Conservation (phyloP, 2,888 invertebrate species). For the Ecdyonurus torrentis region DNA sequence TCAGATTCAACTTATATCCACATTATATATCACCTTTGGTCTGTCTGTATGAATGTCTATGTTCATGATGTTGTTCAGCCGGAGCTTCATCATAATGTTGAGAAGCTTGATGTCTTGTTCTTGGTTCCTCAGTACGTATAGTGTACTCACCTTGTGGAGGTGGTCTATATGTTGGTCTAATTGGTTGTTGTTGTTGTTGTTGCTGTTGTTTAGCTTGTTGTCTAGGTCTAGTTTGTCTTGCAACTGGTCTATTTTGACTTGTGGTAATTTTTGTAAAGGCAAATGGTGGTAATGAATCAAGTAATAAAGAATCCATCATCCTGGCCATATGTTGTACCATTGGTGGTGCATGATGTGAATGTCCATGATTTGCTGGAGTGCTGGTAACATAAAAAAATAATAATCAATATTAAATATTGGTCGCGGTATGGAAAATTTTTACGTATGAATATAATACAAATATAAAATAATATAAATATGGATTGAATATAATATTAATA, state of each 20-base stretch:
- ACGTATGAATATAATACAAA: too few relatives aligned
- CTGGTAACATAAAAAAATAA: background rate
- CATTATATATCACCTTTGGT: too few relatives aligned
- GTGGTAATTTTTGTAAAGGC: conserved; percentile 44
- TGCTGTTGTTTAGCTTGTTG: background rate
- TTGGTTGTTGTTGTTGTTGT: background rate
- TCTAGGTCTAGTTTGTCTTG: conserved; percentile 13
- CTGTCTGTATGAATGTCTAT: too few relatives aligned
- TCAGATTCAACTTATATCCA: too few relatives aligned
- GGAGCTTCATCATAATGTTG: too few relatives aligned
- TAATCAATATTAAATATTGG: too few relatives aligned
- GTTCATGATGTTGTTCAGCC: too few relatives aligned
- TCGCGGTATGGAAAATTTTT: too few relatives aligned
- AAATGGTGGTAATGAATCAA: conserved; percentile 47
- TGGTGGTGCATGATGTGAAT: conserved; percentile 10
- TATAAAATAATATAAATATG: too few relatives aligned
- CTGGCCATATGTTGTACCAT: conserved; percentile 50
- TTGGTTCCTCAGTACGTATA: too few relatives aligned
- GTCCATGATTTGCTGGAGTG: background rate
- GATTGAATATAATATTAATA: too few relatives aligned
- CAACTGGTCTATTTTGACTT: conserved; percentile 22
- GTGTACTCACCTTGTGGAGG: background rate
- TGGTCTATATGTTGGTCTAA: background rate
- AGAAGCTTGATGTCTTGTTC: too few relatives aligned
- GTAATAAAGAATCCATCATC: conserved; percentile 56